Conservation (phyloP, 1,140 invertebrate species). For the Tetranychus urticae region DNA sequence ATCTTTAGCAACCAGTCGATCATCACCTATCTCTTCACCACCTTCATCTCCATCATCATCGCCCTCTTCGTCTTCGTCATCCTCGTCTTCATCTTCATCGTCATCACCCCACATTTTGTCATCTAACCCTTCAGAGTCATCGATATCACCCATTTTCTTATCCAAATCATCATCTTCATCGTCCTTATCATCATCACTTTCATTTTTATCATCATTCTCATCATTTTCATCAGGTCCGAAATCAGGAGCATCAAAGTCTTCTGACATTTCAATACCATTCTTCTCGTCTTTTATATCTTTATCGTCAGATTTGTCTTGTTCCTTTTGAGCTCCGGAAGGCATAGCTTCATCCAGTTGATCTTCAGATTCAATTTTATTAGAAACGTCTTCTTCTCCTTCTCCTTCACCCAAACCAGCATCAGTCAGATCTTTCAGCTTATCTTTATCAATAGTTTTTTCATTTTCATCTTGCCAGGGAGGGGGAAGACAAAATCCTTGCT, state of each 20-base stretch:
- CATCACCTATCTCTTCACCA: conserved; percentile 11
- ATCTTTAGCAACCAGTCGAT: conserved; percentile 21
- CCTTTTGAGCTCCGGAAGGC: conserved; percentile 39
- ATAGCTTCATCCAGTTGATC: conserved; percentile 79
- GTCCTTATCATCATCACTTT: conserved; percentile 45
- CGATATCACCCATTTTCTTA: conserved; percentile 25
- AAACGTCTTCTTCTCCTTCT: conserved; percentile 78
- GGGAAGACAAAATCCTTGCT: conserved; percentile 82
- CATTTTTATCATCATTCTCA: conserved; percentile 35
- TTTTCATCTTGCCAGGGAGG: conserved; percentile 39
- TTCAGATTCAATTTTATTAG: conserved; percentile 70
- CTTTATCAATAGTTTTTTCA: conserved; percentile 21
- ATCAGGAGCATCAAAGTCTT: conserved; percentile 63
- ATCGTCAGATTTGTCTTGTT: conserved; percentile 13
- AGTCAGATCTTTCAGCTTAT: conserved; percentile 31
- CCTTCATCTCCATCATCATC: conserved; percentile 3
- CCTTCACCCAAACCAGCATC: conserved; percentile 64
- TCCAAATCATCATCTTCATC: conserved; percentile 51
- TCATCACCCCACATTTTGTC: conserved; percentile 61
- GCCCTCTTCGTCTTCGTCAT: conserved; percentile 6
- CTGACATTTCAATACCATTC: conserved; percentile 77
- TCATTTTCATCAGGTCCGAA: conserved; percentile 50
- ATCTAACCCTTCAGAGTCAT: conserved; percentile 8
- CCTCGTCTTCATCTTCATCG: conserved; percentile 16
- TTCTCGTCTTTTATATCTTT: conserved; percentile 48